A percentile compares a stretch with the other conserved stretches of the same genome.
Evolutionary conservation across 2,797 vertebrate species (phyloP).

Genomic region (Mastacembelus armatus): DNA sequence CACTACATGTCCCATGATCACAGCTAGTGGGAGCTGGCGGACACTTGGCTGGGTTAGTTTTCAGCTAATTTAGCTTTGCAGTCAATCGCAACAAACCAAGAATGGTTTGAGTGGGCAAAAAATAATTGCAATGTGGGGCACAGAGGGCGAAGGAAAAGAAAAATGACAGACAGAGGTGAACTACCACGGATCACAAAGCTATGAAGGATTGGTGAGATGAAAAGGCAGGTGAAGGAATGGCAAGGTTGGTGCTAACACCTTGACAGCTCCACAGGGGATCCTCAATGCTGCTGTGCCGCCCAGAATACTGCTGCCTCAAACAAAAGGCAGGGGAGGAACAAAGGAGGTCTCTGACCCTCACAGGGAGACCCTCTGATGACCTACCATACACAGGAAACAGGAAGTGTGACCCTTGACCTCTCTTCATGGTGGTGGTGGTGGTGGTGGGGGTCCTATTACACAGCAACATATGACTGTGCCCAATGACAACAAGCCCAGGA

Average conservation of each 20-base stretch:
- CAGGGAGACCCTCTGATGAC: constrained; percentile 83
- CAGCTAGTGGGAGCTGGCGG: constrained; percentile 40
- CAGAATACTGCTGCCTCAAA: constrained; percentile 51
- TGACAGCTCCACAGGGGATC: constrained; percentile 64
- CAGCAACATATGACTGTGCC: constrained; percentile 58
- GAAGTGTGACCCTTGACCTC: constrained; percentile 83
- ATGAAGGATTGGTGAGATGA: constrained; percentile 15
- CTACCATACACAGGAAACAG: constrained; percentile 85
- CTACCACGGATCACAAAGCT: constrained; percentile 10
- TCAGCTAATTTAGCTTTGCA: not conserved
- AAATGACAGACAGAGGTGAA: not conserved
- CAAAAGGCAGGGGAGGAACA: constrained; percentile 78
- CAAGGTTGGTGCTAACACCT: constrained; percentile 49
- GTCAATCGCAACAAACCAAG: not conserved
- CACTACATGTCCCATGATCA: constrained; percentile 66
- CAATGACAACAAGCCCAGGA: constrained; percentile 65
- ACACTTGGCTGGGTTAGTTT: not conserved
- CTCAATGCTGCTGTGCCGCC: constrained; percentile 44
- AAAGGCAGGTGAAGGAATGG: constrained; percentile 32
- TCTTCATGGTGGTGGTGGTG: constrained; percentile 19
- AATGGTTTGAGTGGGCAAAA: not conserved
- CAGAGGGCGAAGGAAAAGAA: not conserved
- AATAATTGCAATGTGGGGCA: constrained; percentile 2
- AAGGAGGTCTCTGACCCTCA: constrained; percentile 77
- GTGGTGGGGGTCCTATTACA: constrained; percentile 63